Base-by-base conservation (phyloP, 2,888 invertebrate genomes). In the Eubasilissa splendida region DNA sequence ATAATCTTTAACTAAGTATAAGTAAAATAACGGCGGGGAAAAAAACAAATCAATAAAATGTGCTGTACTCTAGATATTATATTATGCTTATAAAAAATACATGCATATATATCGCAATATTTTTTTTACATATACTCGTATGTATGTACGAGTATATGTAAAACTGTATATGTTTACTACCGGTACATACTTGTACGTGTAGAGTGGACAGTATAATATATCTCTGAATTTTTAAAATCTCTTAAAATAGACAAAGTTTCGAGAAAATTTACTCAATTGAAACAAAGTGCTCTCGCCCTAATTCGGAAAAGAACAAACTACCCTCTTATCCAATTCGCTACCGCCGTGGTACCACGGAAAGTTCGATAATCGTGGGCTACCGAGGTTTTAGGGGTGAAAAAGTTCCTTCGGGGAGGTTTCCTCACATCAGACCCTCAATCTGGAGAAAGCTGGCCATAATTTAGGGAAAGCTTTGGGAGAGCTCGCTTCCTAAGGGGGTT, bases 401-500 rank as follows among this genome's bases (percentile, higher is more conserved):
- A 80, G 50, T 31, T 54, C 52, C 59, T 42, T 14, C 54, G 68
- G 79, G 75, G 79, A 58, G 52, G n/a, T 76, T 82, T 79, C 74
- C 66, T 59, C 31, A 66, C 63, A 50, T 11, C 63, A 76, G 73
- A 71, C 71, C 78, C 80, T 78, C 82, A 80, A 82, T 82, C 82
- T 82, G 75, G 63, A 66, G 76, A 78, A 78, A 80, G 77, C 80
- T 80, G 76, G 80, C 82, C 77, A 78, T 82, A 82, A 82, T 82
- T 82, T 80, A 80, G 65, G 80, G 59, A 82, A 80, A 82, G 77
- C 82, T 77, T 78, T 42, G 71, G 76, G 70, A 82, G 80, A 80
- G 75, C 82, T 77, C 74, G 76, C 79, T 77, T 82, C 80, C 82
- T 82, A 79, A 80, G 80, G 80, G 78, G 80, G 76, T 82, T 80